These are phyloP conservation scores for Vandiemenella viatica DNA, from an alignment of 2,888 invertebrate genomes.

Conservation along the genomic window DNA sequence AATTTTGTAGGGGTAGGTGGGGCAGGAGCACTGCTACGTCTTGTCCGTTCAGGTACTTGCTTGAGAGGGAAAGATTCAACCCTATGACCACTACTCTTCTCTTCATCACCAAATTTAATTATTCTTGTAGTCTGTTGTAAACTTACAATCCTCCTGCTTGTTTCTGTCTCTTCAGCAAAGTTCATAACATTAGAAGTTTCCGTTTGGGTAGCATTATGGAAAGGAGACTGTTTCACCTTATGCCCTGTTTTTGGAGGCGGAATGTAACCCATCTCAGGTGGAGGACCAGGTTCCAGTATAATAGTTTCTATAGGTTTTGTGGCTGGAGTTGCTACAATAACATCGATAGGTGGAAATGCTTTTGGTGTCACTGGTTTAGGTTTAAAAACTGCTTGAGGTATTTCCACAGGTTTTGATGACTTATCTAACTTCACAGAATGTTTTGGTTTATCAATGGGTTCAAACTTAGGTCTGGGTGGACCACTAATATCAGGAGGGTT, in stretches of 20 bases:
- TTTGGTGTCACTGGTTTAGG: constrained; percentile 37
- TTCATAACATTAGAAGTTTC: constrained; percentile 54
- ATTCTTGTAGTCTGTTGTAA: constrained; percentile 53
- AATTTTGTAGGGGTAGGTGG: constrained; percentile 46
- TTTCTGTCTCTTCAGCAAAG: constrained; percentile 53
- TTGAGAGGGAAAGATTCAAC: constrained; percentile 34
- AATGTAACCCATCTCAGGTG: constrained; percentile 41
- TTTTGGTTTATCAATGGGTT: constrained; percentile 36
- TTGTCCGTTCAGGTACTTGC: constrained; percentile 26
- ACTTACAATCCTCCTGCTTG: constrained; percentile 41
- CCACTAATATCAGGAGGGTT: constrained; percentile 30
- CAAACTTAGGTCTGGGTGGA: constrained; percentile 38
- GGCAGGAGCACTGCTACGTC: constrained; percentile 27
- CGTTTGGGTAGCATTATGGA: constrained; percentile 45
- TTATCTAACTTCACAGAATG: constrained; percentile 26
- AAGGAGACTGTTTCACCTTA: constrained; percentile 39
- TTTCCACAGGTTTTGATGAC: constrained; percentile 28
- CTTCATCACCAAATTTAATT: constrained; percentile 45
- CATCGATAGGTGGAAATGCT: constrained; percentile 19
- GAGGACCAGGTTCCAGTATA: constrained; percentile 38
- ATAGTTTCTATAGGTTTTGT: constrained; percentile 18
- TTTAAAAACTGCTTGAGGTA: constrained; percentile 33
- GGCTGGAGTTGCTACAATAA: constrained; percentile 26
- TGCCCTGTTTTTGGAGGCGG: constrained; percentile 35
- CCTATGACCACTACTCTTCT: constrained; percentile 14